Evolutionary conservation across 37 sponge, comb jelly and placozoan species (phyloP).

Genomic region (Corticium candelabrum): DNA sequence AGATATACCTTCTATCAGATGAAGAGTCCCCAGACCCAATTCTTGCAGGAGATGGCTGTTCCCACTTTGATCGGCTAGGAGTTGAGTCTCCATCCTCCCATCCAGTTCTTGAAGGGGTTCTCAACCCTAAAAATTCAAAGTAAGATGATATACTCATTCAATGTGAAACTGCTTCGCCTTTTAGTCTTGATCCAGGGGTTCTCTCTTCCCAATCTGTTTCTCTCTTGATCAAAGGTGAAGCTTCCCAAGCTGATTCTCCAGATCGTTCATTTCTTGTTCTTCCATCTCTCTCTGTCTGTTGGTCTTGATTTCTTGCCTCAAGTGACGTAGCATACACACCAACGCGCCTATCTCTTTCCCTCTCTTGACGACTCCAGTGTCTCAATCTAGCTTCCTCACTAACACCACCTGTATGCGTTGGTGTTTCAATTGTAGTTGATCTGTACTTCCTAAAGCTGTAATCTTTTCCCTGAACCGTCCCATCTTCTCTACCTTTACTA

Average conservation of each 20-base stretch:
- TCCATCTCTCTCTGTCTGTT: conserved; percentile 30
- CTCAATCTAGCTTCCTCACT: conserved; percentile 50
- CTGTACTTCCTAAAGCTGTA: conserved; percentile 42
- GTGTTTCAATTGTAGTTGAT: conserved; percentile 46
- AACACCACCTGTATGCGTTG: conserved; percentile 87
- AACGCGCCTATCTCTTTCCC: conserved; percentile 34
- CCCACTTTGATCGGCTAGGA: conserved; percentile 53
- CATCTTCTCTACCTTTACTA: conserved; percentile 37
- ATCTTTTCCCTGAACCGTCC: not conserved
- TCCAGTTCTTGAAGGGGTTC: conserved; percentile 64
- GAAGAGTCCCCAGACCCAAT: conserved; percentile 22
- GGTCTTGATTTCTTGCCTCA: conserved; percentile 7
- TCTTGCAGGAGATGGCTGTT: conserved; percentile 9
- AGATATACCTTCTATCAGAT: not conserved
- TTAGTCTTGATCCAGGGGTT: not conserved
- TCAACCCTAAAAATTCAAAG: conserved; percentile 20
- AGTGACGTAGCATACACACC: conserved; percentile 43
- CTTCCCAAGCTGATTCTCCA: too few species aligned
- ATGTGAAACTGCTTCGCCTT: too few species aligned
- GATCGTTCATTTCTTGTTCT: conserved; percentile 8
- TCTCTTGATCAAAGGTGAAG: not conserved
- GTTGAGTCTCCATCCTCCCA: conserved; percentile 62
- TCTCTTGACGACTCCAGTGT: conserved; percentile 29
- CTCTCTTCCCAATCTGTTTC: not conserved
- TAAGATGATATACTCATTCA: not conserved